These are phyloP conservation scores for Parochlus steinenii DNA, from an alignment of 2,888 invertebrate genomes.

Conservation along the genomic window DNA sequence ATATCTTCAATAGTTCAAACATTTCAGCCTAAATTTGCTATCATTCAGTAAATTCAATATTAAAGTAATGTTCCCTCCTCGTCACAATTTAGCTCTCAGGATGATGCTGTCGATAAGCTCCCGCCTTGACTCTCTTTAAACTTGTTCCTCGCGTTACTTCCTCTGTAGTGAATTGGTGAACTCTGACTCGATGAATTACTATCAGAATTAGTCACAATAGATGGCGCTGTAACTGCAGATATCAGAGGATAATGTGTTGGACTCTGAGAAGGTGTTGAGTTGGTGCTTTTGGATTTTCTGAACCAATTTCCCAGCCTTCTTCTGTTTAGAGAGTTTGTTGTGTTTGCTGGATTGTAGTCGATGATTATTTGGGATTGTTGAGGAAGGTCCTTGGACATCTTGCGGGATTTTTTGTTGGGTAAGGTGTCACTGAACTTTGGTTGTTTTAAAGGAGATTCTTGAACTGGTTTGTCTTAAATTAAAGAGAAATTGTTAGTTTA, in stretches of 20 bases:
- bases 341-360: conserved; percentile 7
- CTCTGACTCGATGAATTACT: conserved; percentile 11
- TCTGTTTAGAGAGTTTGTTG: conserved; percentile 14
- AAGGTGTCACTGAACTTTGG: conserved; percentile 24
- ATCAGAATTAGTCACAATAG: conserved; percentile 11
- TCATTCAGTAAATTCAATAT: too few relatives aligned
- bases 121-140: conserved; percentile 6
- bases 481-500: too few relatives aligned
- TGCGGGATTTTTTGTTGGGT: conserved; percentile 26
- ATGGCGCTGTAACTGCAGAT: conserved; percentile 10
- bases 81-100: conserved; percentile 9
- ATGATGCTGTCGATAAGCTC: neutral
- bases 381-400: conserved; percentile 14
- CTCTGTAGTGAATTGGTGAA: conserved; percentile 11
- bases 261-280: conserved; percentile 30
- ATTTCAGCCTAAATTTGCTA: too few relatives aligned
- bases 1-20: too few relatives aligned
- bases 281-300: conserved; percentile 29
- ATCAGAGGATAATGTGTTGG: conserved; percentile 26
- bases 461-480: conserved; percentile 21
- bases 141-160: conserved; percentile 3
- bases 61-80: conserved; percentile 10
- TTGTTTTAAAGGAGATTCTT: conserved; percentile 22
- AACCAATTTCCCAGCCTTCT: conserved; percentile 30
- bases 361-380: conserved; percentile 11